Evolutionary conservation across 1,140 invertebrate species (phyloP), one percentile per base, ranked within the genome.

Genomic region (Lepidostoma basale): DNA sequence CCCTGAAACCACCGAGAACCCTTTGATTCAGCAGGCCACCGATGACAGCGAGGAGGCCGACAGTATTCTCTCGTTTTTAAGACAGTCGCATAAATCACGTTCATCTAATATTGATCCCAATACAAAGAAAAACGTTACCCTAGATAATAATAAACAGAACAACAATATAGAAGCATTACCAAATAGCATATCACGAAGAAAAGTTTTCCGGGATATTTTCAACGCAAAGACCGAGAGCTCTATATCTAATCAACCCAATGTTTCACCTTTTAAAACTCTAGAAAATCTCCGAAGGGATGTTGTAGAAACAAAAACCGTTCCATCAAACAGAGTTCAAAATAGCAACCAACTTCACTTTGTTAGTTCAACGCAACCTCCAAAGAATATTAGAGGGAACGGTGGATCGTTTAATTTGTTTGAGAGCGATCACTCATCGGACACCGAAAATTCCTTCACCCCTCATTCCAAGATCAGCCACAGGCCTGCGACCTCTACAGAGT

Each of bases 181-280:
- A 18, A 71, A 76, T 54, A 62, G 52, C 56, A 16, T 72, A 2
- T 62, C 67, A 3, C 30, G 71, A n/a, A 62, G 64, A 25, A 67
- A 69, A 47, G 47, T 64, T 10, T 63, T 64, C 42, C 54, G 68
- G 60, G 68, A 73, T 14, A 47, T 64, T 9, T 67, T 70, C 30
- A 70, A 67, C 58, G 25, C 68, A 20, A 72, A 72, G 47, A 54
- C 56, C 30, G 70, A 72, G 9, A 60, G 54, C 39, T 52, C 60
- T 58, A 52, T 62, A 25, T 74, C 74, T 62, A 74, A 69, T 62
- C 72, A 78, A 54, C 76, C 77, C 39, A 40, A 70, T 36, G 71
- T 81, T 16, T 79, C 79, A n/a, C 77, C 80, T 9, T 82, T 78
- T 60, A 76, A 76, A 74, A 76, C 74, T 3, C 72, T 81, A 69